Conservation (phyloP, 2,113 vertebrate genomes). For the Elephantulus edwardii region DNA sequence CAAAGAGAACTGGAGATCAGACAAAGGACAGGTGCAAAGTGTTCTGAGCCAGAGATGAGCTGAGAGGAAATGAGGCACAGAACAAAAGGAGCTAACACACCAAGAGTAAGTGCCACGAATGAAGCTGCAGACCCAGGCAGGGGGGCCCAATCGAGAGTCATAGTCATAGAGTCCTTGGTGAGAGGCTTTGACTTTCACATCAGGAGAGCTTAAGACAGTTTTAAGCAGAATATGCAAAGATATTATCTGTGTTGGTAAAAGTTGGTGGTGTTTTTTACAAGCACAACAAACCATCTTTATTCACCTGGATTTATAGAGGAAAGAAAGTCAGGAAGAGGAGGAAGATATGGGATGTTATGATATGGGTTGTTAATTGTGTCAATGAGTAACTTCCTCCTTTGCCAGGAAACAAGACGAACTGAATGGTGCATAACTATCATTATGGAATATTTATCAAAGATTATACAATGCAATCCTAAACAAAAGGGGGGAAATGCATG, state of each 20-base stretch:
- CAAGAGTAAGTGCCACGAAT: neutral
- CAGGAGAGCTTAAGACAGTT: neutral
- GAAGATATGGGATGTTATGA: neutral
- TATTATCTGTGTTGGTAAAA: neutral
- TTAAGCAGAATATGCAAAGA: neutral
- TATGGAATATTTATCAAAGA: neutral
- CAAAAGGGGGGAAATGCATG: neutral
- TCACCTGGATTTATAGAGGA: neutral
- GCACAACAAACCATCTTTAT: neutral
- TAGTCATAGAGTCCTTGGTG: rapidly evolving
- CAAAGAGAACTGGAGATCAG: neutral
- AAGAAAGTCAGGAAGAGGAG: neutral
- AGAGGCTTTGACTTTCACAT: neutral
- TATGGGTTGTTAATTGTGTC: neutral
- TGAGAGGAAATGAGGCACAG: rapidly evolving
- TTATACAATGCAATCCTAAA: neutral
- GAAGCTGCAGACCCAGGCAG: neutral
- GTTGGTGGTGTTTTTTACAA: too few relatives aligned
- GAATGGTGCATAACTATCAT: neutral
- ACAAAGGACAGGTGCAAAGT: neutral
- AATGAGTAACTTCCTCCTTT: neutral
- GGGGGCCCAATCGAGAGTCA: neutral
- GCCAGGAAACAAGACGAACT: neutral
- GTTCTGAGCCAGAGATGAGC: neutral
- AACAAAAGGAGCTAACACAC: rapidly evolving